Conservation (phyloP, 37 sponge, comb jelly and placozoan species). For the Halisarca cf. caerulea region DNA sequence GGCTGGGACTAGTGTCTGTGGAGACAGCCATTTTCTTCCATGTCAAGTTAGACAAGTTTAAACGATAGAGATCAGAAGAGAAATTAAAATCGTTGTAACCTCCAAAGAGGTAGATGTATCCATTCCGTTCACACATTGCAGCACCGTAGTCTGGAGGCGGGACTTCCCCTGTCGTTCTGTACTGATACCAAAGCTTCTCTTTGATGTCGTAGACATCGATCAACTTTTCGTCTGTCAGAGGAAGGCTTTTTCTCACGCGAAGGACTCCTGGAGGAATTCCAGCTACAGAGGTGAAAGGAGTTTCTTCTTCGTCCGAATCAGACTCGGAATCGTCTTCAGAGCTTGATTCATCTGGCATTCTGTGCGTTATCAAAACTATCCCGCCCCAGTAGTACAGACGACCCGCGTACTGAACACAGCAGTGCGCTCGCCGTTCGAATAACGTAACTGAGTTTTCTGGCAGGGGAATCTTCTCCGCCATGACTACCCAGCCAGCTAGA, state of each 20-base stretch:
- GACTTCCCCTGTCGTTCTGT: not conserved
- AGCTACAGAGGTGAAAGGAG: not conserved
- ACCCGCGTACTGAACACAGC: not conserved
- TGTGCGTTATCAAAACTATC: not conserved
- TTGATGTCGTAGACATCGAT: slow-evolving; percentile 25
- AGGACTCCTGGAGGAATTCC: not conserved
- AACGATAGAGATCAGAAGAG: slow-evolving; percentile 7
- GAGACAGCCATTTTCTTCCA: slow-evolving; percentile 8
- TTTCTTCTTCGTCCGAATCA: not conserved
- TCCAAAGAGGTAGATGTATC: slow-evolving; percentile 1
- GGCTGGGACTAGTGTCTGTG: not conserved
- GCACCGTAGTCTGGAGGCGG: slow-evolving; percentile 32
- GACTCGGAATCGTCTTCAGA: slow-evolving; percentile 12
- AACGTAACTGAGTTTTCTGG: not conserved
- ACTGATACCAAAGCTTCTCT: slow-evolving; percentile 23
- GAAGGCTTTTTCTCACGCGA: slow-evolving; percentile 7
- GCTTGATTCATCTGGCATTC: not conserved
- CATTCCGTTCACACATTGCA: not conserved
- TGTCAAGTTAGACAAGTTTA: slow-evolving; percentile 10
- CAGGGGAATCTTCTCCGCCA: not conserved
- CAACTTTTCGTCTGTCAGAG: slow-evolving; percentile 13
- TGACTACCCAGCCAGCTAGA: too few relatives aligned
- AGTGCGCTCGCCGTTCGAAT: slow-evolving; percentile 23
- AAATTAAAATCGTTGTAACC: slow-evolving; percentile 17
- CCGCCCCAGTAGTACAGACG: slow-evolving; percentile 22